phyloP scores from a whole-genome alignment of 2,888 invertebrate species.

The Ornithoptera priamus region DNA sequence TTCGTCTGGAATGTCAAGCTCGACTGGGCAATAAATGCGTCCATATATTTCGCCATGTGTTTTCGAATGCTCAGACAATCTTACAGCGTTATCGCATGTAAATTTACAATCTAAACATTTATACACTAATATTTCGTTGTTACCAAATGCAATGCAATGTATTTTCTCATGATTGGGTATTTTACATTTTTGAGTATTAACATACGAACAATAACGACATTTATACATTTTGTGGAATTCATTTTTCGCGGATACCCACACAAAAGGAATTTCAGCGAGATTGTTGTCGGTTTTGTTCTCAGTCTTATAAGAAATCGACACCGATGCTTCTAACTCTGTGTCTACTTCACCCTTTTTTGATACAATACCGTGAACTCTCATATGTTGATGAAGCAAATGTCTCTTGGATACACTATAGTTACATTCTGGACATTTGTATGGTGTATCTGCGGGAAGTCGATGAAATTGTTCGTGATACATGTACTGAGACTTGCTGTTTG shows the following conservation, averaged over 20 bases:
- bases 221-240: conserved; percentile 90
- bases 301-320: conserved; percentile 42
- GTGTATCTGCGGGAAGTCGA: conserved; percentile 82
- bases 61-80: conserved; percentile 86
- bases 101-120: conserved; percentile 90
- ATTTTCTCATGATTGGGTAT: conserved; percentile 92
- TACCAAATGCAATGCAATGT: conserved; percentile 80
- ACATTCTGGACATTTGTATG: conserved; percentile 90
- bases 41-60: conserved; percentile 86
- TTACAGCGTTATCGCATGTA: conserved; percentile 85
- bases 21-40: conserved; percentile 85
- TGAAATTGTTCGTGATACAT: conserved; percentile 94
- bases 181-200: conserved; percentile 88
- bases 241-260: conserved; percentile 87
- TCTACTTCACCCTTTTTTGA: conserved; percentile 68
- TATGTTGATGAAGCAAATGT: conserved; percentile 90
- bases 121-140: conserved; percentile 75
- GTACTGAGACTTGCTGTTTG: conserved; percentile 92
- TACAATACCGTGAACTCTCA: conserved; percentile 85
- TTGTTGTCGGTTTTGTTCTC: conserved; percentile 53
- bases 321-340: conserved; percentile 61
- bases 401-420: conserved; percentile 90
- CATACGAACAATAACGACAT: conserved; percentile 91
- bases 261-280: conserved; percentile 83
- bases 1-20: conserved; percentile 82